phyloP scores from a whole-genome alignment of 2,888 invertebrate species.

The Clanis bilineata region DNA sequence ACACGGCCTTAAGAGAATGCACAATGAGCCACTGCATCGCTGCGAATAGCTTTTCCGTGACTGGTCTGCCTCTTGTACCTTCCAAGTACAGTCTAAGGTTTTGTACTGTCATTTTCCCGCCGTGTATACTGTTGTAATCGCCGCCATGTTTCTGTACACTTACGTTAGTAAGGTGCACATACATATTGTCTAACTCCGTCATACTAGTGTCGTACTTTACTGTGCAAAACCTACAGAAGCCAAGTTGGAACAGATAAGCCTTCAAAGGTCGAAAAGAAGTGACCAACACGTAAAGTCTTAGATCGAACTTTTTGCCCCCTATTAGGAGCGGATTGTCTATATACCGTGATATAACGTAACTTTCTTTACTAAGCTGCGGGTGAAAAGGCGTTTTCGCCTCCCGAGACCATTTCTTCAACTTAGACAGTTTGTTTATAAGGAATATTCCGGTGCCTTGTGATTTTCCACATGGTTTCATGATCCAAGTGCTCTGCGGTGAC shows the following conservation, averaged over 20 bases:
- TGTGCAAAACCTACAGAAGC: constrained; percentile 98
- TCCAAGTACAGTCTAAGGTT: constrained; percentile 95
- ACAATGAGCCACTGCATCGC: constrained; percentile 95
- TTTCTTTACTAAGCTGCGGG: constrained; percentile 91
- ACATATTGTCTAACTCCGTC: constrained; percentile 94
- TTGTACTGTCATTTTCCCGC: constrained; percentile 96
- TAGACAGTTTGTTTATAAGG: constrained; percentile 96
- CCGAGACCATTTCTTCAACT: constrained; percentile 94
- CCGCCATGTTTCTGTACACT: constrained; percentile 99
- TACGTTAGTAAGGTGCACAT: constrained; percentile 97
- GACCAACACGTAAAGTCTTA: constrained; percentile 95
- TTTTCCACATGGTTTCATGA: constrained; percentile 98
- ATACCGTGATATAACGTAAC: constrained; percentile 98
- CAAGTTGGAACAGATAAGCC: constrained; percentile 94
- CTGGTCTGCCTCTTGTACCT: constrained; percentile 93
- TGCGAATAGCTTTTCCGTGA: constrained; percentile 93
- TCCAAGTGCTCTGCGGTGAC: constrained; percentile 97
- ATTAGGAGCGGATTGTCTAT: constrained; percentile 97
- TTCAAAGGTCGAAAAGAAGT: constrained; percentile 96
- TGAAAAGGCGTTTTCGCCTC: constrained; percentile 93
- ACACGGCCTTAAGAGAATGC: constrained; percentile 95
- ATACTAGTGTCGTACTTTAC: constrained; percentile 96
- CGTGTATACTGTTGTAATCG: constrained; percentile 96
- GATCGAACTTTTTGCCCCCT: constrained; percentile 97
- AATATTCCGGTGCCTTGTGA: constrained; percentile 98